A percentile compares a stretch with the other conserved stretches of the same genome.
phyloP scores from a whole-genome alignment of 2,113 vertebrate species.

The Ceratotherium simum region DNA sequence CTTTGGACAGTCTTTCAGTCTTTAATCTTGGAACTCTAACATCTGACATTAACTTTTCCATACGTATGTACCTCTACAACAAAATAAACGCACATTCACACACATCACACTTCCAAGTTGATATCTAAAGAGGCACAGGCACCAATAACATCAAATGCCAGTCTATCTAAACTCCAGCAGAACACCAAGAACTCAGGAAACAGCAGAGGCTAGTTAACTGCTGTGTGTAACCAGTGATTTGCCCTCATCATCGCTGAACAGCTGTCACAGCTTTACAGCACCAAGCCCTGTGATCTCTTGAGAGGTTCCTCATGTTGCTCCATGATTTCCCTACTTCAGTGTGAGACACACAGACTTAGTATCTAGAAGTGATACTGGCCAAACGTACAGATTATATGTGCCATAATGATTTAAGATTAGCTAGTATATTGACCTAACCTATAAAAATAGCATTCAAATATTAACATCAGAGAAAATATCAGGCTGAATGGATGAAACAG shows the following conservation, averaged over 20 bases:
- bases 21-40: constrained; percentile 11
- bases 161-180: not conserved
- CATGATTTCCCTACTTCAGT: not conserved
- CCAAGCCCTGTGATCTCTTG: not conserved
- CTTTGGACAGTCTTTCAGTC: not conserved
- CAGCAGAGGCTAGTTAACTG: not conserved
- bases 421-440: not conserved
- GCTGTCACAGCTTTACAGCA: not conserved
- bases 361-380: not conserved
- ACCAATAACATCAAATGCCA: not conserved
- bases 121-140: not conserved
- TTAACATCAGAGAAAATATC: constrained; percentile 38
- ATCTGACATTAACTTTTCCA: not conserved
- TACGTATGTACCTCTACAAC: not conserved
- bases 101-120: not conserved
- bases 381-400: not conserved
- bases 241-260: not conserved
- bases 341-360: not conserved
- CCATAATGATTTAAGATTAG: not conserved
- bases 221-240: not conserved
- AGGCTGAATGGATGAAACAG: constrained; percentile 1
- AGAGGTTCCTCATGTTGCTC: not conserved
- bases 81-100: not conserved
- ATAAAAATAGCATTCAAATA: constrained; percentile 35
- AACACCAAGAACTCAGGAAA: not conserved